Evolutionary conservation across 2,888 invertebrate species (phyloP), one percentile per base, ranked within the genome.

Genomic region (Perizoma flavofasciatum): DNA sequence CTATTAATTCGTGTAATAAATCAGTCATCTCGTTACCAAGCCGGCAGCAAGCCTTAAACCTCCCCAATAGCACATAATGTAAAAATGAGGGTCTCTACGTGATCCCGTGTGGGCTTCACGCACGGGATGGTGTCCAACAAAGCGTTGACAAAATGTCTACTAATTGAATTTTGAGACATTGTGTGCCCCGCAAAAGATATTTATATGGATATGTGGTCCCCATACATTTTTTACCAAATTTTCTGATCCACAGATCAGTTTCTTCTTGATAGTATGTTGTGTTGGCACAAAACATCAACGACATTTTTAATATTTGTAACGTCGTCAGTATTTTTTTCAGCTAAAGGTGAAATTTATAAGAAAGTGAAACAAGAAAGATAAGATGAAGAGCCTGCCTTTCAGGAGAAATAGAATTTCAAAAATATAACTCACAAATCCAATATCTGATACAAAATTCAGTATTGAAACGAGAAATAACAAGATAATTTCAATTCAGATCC

Each of bases 121-220:
- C 86, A 85, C 85, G 86, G 55, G 75, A 70, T 68, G 74, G 77
- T 63, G 74, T 66, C 78, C 82, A 85, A 78, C 82, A 80, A 80
- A 82, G 81, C 85, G 82, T 76, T 77, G 80, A 81, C 82, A 83
- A 86, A 22, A 87, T 83, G 77, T 81, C 82, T 88, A 89, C 82
- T 88, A 88, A 89, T 88, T 88, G 86, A 87, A 88, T 88, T 87
- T 86, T 81, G 78, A 85, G 76, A 73, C 76, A 76, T 83, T 84
- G 80, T 80, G 73, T 66, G 58, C 68, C 6, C 70, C 69, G 73
- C 77, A 77, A 75, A 77, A 79, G 79, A 79, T 79, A 83, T 84
- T 81, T 82, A 81, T 80, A 78, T n/a, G n/a, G n/a, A n/a, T n/a
- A n/a, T n/a, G n/a, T n/a, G n/a, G n/a, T n/a, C n/a, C n/a, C n/a